Conservation (phyloP, 2,797 vertebrate genomes). For the Galaxias olidus region DNA sequence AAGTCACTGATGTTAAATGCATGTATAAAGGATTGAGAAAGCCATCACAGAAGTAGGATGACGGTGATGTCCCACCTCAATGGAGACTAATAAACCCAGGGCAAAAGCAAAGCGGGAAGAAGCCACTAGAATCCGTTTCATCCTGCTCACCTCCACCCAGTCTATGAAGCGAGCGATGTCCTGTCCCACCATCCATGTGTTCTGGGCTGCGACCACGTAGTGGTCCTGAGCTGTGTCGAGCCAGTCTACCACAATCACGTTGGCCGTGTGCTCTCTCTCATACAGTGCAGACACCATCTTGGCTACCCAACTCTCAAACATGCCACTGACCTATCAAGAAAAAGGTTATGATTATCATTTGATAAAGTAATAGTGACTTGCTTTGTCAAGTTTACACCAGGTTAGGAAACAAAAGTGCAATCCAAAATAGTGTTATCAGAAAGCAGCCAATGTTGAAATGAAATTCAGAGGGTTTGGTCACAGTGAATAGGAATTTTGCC, state of each 20-base stretch:
- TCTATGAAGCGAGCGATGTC: constrained; percentile 77
- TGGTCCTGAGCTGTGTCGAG: constrained; percentile 77
- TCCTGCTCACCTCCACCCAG: constrained; percentile 77
- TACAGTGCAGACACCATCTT: constrained; percentile 78
- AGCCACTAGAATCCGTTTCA: background rate
- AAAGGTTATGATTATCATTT: background rate
- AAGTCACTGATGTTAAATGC: constrained; percentile 8
- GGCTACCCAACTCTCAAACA: constrained; percentile 80
- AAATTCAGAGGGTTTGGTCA: too few relatives aligned
- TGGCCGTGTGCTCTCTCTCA: constrained; percentile 68
- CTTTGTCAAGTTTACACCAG: too few relatives aligned
- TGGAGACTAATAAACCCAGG: background rate
- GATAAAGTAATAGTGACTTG: too few relatives aligned
- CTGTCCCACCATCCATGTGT: constrained; percentile 74
- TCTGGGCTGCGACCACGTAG: constrained; percentile 76
- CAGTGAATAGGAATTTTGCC: too few relatives aligned
- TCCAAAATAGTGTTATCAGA: too few relatives aligned
- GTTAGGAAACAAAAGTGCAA: too few relatives aligned
- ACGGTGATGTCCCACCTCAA: too few relatives aligned
- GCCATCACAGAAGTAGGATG: background rate
- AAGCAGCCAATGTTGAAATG: too few relatives aligned
- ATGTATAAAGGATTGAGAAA: background rate
- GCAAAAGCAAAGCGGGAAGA: background rate
- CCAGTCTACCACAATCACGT: constrained; percentile 83
- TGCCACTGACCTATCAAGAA: constrained; percentile 72